Evolutionary conservation across 2,113 vertebrate species (phyloP).

Genomic region (Thomomys bottae): DNA sequence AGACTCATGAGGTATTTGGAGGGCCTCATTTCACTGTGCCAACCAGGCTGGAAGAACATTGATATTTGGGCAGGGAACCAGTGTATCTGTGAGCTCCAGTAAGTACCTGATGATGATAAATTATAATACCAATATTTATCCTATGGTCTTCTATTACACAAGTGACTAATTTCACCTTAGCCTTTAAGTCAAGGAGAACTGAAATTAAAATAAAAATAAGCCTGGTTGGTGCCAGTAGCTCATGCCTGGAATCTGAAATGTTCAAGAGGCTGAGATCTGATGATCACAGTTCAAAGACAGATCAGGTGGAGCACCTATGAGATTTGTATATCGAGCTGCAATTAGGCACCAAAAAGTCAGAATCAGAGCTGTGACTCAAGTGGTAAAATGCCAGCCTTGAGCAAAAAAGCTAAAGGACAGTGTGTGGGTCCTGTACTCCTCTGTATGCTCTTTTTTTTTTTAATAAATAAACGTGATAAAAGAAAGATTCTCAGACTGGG

Average conservation of each 20-base stretch:
- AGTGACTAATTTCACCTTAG: constrained; percentile 1
- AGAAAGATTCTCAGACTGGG: too few relatives aligned
- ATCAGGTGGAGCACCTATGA: too few relatives aligned
- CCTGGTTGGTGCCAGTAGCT: too few relatives aligned
- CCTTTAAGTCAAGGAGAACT: constrained; percentile 4
- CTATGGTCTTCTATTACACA: neutral
- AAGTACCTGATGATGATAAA: constrained; percentile 67
- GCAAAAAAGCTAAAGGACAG: too few relatives aligned
- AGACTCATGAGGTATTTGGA: constrained; percentile 48
- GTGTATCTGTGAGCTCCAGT: constrained; percentile 64
- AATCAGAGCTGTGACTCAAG: too few relatives aligned
- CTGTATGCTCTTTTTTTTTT: constrained; percentile 6
- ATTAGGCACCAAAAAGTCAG: too few relatives aligned
- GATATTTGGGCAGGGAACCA: constrained; percentile 76
- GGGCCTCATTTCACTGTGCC: constrained; percentile 71
- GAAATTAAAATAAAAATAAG: neutral
- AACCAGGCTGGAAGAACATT: neutral
- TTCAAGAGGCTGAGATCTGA: too few relatives aligned
- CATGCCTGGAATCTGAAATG: too few relatives aligned
- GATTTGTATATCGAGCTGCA: too few relatives aligned
- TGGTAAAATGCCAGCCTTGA: too few relatives aligned
- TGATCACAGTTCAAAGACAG: too few relatives aligned
- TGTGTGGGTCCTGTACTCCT: neutral
- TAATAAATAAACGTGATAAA: constrained; percentile 14
- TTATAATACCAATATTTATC: neutral